A percentile compares a stretch with the other conserved stretches of the same genome.
Conservation (phyloP, 2,113 vertebrate species). For the Oxyruncus cristatus region DNA sequence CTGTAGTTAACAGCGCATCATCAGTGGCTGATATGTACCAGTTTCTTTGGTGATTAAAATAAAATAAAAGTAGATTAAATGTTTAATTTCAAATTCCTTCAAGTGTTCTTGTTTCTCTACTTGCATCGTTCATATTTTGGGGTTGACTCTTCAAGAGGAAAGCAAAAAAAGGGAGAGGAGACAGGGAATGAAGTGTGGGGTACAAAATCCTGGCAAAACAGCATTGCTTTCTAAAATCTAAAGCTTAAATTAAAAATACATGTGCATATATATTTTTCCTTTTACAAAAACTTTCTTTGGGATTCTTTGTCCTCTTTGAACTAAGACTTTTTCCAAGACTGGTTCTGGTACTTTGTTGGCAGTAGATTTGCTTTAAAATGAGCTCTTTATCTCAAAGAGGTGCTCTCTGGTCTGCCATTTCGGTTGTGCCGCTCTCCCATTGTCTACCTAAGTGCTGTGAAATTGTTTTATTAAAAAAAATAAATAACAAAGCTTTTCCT, state of each 20-base stretch:
- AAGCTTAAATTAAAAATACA: not conserved
- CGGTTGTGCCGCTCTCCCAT: not conserved
- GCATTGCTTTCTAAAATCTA: not conserved
- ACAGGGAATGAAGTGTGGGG: not conserved
- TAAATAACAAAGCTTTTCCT: not conserved
- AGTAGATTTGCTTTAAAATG: not conserved
- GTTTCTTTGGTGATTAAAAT: conserved; percentile 9
- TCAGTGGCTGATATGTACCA: not conserved
- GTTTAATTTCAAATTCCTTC: not conserved
- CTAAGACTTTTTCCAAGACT: not conserved
- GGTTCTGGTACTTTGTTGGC: not conserved
- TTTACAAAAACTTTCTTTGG: not conserved
- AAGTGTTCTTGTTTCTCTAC: not conserved
- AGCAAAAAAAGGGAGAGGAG: fast-evolving
- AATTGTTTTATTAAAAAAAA: not conserved
- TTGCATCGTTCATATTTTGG: not conserved
- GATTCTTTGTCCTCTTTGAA: not conserved
- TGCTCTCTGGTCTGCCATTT: not conserved
- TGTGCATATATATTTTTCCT: fast-evolving
- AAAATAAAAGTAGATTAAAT: not conserved
- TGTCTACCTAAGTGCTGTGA: not conserved
- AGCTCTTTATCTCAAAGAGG: not conserved
- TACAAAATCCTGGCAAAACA: not conserved
- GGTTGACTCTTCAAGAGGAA: not conserved
- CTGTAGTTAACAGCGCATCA: not conserved